Evolutionary conservation across 2,113 vertebrate genomes (phyloP).

Genomic region (Cyprinodon variegatus): DNA sequence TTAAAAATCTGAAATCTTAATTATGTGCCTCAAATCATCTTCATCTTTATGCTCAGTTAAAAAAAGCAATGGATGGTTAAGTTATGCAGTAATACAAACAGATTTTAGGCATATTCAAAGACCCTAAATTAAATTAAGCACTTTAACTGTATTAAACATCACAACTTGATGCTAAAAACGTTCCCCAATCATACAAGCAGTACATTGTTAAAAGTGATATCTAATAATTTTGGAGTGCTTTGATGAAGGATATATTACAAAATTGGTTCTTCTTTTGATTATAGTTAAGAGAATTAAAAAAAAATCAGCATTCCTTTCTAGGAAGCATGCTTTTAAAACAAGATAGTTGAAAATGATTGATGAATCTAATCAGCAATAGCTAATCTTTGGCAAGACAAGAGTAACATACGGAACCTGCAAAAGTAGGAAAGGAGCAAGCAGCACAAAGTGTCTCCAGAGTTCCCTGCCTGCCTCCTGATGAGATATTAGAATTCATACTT

Average conservation of each 20-base stretch:
- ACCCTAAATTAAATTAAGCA: no score
- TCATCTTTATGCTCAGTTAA: no score
- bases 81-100: no score
- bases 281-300: neutral
- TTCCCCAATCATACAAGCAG: no score
- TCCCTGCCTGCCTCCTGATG: slow-evolving; percentile 60
- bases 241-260: neutral
- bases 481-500: slow-evolving; percentile 68
- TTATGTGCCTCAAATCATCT: no score
- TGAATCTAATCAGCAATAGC: neutral
- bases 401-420: slow-evolving; percentile 10
- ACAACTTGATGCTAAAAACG: no score
- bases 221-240: neutral
- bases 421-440: slow-evolving; percentile 38
- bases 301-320: neutral
- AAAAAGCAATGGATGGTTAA: no score
- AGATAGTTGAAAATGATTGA: neutral
- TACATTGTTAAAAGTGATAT: neutral
- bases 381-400: slow-evolving; percentile 19
- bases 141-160: no score
- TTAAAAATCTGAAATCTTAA: no score
- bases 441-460: slow-evolving; percentile 42
- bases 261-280: neutral
- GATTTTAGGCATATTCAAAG: no score
- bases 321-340: neutral